Evolutionary conservation across 2,113 vertebrate species (phyloP).

Genomic region (Copsychus sechellarum): DNA sequence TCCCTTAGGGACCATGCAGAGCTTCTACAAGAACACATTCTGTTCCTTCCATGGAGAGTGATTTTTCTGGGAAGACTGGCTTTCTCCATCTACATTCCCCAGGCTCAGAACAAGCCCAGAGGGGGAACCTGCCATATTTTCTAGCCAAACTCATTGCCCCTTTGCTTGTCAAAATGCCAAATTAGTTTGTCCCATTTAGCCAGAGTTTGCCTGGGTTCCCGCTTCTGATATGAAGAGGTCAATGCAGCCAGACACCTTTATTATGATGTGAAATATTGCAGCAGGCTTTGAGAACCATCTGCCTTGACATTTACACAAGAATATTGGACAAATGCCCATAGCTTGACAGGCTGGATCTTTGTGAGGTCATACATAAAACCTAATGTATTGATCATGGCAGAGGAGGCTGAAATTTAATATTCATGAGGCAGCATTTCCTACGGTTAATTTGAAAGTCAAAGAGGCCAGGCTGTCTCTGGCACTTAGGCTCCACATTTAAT

Average conservation of each 20-base stretch:
- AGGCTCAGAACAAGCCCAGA: background rate
- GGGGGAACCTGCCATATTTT: background rate
- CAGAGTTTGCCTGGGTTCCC: background rate
- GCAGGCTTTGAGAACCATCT: slow-evolving; percentile 1
- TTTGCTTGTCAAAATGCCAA: background rate
- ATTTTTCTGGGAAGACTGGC: background rate
- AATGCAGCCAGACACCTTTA: background rate
- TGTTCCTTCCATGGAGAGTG: background rate
- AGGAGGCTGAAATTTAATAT: slow-evolving; percentile 27
- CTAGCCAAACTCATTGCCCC: background rate
- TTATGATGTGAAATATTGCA: slow-evolving; percentile 18
- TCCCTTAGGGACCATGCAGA: background rate
- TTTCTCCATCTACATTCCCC: background rate
- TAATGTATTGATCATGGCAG: slow-evolving; percentile 29
- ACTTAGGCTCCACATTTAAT: background rate
- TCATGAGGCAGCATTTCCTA: slow-evolving; percentile 4
- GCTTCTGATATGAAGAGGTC: background rate
- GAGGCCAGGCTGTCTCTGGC: background rate
- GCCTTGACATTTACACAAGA: slow-evolving; percentile 42
- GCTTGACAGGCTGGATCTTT: background rate
- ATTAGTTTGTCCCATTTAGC: background rate
- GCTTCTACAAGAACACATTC: background rate
- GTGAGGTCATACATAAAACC: slow-evolving; percentile 33
- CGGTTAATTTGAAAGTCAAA: slow-evolving; percentile 42
- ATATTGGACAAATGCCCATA: background rate